Evolutionary conservation across 2,888 invertebrate genomes (phyloP), one percentile per base, ranked within the genome.

Genomic region (Hirtodrosophila alboralis): DNA sequence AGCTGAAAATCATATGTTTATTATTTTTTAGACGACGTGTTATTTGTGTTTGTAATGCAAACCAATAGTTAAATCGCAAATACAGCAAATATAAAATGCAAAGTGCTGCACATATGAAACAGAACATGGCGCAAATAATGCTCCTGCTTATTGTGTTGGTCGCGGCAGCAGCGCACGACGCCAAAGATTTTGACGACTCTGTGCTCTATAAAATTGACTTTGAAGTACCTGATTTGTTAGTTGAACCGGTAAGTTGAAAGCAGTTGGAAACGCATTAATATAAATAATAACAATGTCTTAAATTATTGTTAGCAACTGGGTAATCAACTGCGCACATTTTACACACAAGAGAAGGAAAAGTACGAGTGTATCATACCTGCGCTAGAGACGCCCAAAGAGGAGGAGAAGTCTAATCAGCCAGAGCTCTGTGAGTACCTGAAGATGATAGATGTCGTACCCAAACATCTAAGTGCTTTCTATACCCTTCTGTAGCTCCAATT

Each of bases 331-430:
- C 69, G 69, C 6, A 80, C 84, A 3, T 89, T 90, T 43, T 79
- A 86, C 31, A 95, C 96, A 9, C 92, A 93, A 10, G 93, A 95
- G 64, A 93, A 96, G 84, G 98, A 98, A 87, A 93, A 93, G 72
- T 98, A 97, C 89, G 93, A 94, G 56, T 98, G 98, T 88, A 91
- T 93, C 7, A 91, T 98, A 74, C 97, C 97, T 8, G 93, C 94
- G 60, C 90, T 94, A 6, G 89, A 90, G 21, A 88, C 91, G 9
- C 67, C 78, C 4, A 86, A 86, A 26, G 86, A 88, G 33, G 84
- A 90, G 91, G 92, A 87, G 36, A 84, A 77, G 21, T 48, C 74
- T 1, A 80, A 84, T 33, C 83, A 85, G 40, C 81, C 80, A 4
- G 88, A 84, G 54, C 45, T 88, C 48, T 90, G 90, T 90, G 49